Base-by-base conservation (phyloP, 2,113 vertebrate genomes). In the Castor canadensis region DNA sequence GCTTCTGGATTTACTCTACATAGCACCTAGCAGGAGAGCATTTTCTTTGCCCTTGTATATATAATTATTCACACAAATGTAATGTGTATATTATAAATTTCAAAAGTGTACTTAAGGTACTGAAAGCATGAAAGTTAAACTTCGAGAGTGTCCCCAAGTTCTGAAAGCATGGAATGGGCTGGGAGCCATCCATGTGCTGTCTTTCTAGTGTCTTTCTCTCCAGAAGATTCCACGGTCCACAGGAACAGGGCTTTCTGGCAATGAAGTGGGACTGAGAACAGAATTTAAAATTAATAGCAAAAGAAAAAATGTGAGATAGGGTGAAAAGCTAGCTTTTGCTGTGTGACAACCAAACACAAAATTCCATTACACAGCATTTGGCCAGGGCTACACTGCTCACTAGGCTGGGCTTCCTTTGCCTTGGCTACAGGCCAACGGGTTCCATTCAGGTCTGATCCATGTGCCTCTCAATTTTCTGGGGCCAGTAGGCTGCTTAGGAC, bases 221-320 rank as follows among this genome's bases (percentile, higher is more conserved):
- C 4, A n/a, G 77, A 85, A 60, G 4, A 20, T 11, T 45, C 20
- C 40, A 6, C 11, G 56, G n/a, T 8, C 0, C 45, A 8, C 40
- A 71, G 43, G 38, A 87, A 24, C 1, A 62, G 60, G 16, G 26
- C 4, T 72, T 77, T 22, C 32, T 73, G 40, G 15, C n/a, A 72
- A 30, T 35, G 54, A 81, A 66, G 54, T 83, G 40, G 43, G 45
- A 82, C 80, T 58, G 9, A 82, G 67, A 92, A 58, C 7, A 67
- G 80, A 79, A 54, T 92, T 95, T 60, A 77, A 58, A 86, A 69
- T 45, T 66, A 93, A n/a, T n/a, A 81, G 30, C 43, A 47, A 47
- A 72, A 86, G 12, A 49, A n/a, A 82, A 83, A 6, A 69, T 6
- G 16, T 73, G 26, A 24, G 35, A 35, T 20, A 4, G 1, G 35